These are phyloP conservation scores for Eupristina koningsbergeri DNA, from an alignment of 1,140 invertebrate genomes.

Conservation along the genomic window DNA sequence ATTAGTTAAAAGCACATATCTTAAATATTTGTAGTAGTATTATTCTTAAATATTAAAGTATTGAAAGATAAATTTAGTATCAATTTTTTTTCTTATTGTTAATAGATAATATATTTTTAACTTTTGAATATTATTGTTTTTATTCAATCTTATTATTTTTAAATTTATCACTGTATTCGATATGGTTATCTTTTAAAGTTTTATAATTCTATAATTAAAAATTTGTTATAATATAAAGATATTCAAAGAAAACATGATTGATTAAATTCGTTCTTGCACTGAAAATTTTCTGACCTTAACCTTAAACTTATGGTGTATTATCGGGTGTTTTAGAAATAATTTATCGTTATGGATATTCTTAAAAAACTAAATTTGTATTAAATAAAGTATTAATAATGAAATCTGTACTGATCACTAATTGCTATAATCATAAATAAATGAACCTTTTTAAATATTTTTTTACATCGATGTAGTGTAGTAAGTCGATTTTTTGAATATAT, in stretches of 20 bases:
- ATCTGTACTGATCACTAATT: too few species aligned
- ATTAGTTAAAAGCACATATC: too few species aligned
- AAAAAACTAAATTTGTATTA: too few species aligned
- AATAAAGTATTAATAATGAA: too few species aligned
- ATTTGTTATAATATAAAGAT: background rate
- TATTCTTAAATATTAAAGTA: background rate
- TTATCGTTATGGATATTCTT: too few species aligned
- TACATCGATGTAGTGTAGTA: background rate
- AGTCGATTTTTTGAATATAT: background rate
- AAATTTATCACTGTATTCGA: background rate
- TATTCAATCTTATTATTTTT: background rate
- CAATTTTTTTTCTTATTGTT: constrained; percentile 5
- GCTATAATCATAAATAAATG: too few species aligned
- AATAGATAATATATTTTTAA: constrained; percentile 5
- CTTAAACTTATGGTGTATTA: too few species aligned
- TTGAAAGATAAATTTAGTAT: constrained; percentile 6
- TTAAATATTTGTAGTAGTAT: background rate
- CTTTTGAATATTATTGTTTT: background rate
- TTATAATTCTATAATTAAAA: constrained; percentile 25
- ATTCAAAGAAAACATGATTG: background rate
- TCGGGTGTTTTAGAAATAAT: too few species aligned
- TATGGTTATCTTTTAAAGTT: constrained; percentile 1
- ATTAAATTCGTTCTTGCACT: background rate
- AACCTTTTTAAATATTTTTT: too few species aligned
- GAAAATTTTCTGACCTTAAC: background rate